Base-by-base conservation (phyloP, 2,888 invertebrate genomes). In the Himalopsyche anomala region DNA sequence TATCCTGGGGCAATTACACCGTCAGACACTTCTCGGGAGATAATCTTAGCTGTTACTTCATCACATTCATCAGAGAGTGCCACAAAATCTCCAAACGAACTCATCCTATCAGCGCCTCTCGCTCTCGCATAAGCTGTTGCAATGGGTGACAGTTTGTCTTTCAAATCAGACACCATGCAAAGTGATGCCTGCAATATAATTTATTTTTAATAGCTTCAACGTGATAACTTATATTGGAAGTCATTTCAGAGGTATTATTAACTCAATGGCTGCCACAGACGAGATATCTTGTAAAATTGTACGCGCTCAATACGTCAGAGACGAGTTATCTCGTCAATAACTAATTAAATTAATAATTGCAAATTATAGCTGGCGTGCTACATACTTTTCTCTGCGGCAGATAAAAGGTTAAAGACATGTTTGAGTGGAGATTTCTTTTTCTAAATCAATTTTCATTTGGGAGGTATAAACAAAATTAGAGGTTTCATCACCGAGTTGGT, bases 1-100 rank as follows among this genome's bases (percentile, higher is more conserved):
- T 98, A 99, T 0, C 96, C 97, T 0, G 99, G 99, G 0, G 99
- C 99, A 89, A 99, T 97, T 81, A 99, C 96, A n/a, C 99, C 99
- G 92, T 99, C 99, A 0, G 99, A 99, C 0, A 99, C 99, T 93
- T 99, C 96, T 36, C 96, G 95, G 0, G 98, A 97, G 87, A 99
- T 98, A 85, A 99, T 97, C 90, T 94, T 95, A 0, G 99, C 99
- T 0, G 99, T 99, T 87, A 95, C 90, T 82, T 94, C 95, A 92
- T 99, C 99, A 90, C 99, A 99, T 0, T 93, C 91, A 91, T 99
- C 98, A 0, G 99, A 99, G 0, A 99, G 91, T 0, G 99, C 98
- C 55, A 99, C 95, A 91, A 99, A 99, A 92, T 99, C 99, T 0
- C 99, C 99, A 92, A 99, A 99, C 0, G 99, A 99, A 11, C 99